Base-by-base conservation (phyloP, 2,113 vertebrate genomes). In the Onychostoma macrolepis region DNA sequence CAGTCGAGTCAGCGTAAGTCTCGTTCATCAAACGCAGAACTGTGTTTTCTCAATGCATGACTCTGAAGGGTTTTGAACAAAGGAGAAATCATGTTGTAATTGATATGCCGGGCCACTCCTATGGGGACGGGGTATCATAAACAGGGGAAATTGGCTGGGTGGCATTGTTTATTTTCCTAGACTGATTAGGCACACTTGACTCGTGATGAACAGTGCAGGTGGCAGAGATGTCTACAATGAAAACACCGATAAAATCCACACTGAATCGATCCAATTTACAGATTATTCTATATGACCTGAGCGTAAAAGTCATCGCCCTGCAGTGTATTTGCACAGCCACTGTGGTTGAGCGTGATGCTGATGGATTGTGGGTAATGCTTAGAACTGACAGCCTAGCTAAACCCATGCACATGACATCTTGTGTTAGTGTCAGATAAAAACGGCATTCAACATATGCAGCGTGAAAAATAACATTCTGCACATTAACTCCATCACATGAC, bases 381-480 rank as follows among this genome's bases (percentile, higher is more conserved):
- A n/a, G 84, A 85, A 90, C 43, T 81, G 84, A 74, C 41, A 85
- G 79, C 77, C 36, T 85, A 30, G 36, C 53, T 91, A 87, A 91
- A 87, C 88, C 87, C 90, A 91, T 71, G 45, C 26, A 56, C 63
- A 67, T 85, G 88, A 78, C 89, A 86, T 86, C 87, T 87, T 87
- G 79, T 56, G 74, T 91, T 91, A 90, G 90, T 77, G 85, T 63
- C 80, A 89, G 88, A 92, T 89, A 90, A 93, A 91, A 92, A 91
- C 83, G 65, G 90, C 91, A 67, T 84, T 75, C 85, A 76, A 21
- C 85, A 91, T 92, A 92, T 89, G 84, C 85, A 86, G 77, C 13
- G 45, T 80, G 90, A 91, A 88, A 92, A 93, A 92, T 90, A 91
- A 93, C 91, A 90, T 92, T 92, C 69, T 89, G 89, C 86, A 88